Evolutionary conservation across 2,113 vertebrate species (phyloP).

Genomic region (Bostrychus sinensis): DNA sequence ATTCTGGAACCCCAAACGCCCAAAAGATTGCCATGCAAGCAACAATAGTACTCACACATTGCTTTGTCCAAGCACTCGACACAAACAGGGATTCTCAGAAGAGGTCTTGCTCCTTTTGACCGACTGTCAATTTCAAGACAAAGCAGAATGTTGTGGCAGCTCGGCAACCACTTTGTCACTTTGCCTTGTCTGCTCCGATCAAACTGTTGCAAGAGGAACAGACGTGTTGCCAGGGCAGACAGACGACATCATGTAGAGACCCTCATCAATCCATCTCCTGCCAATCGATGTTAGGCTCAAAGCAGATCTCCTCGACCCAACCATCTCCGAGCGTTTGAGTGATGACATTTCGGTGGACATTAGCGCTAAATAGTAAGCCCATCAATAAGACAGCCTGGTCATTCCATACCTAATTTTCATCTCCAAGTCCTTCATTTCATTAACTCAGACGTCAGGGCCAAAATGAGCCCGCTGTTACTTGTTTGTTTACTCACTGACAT

Average conservation of each 20-base stretch:
- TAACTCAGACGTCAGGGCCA: slow-evolving; percentile 58
- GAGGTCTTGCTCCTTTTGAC: slow-evolving; percentile 25
- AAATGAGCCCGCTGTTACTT: slow-evolving; percentile 53
- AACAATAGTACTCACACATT: background rate
- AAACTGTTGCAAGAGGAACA: slow-evolving; percentile 54
- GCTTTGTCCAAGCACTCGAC: slow-evolving; percentile 3
- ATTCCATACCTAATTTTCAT: slow-evolving; percentile 37
- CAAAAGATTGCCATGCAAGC: background rate
- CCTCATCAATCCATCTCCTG: slow-evolving; percentile 65
- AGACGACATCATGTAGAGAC: slow-evolving; percentile 32
- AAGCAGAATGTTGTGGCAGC: slow-evolving; percentile 39
- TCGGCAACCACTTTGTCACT: slow-evolving; percentile 39
- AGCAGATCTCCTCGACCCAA: slow-evolving; percentile 41
- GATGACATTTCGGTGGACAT: slow-evolving; percentile 74
- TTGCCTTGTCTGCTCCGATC: slow-evolving; percentile 46
- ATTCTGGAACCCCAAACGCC: background rate
- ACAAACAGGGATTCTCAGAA: slow-evolving; percentile 23
- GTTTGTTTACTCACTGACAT: slow-evolving; percentile 59
- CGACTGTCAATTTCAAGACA: slow-evolving; percentile 43
- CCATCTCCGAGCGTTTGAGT: slow-evolving; percentile 62
- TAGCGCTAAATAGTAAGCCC: slow-evolving; percentile 52
- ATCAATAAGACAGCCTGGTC: slow-evolving; percentile 64
- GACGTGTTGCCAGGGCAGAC: slow-evolving; percentile 44
- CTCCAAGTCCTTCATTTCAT: slow-evolving; percentile 64
- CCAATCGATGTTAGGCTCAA: slow-evolving; percentile 68